Conservation (phyloP, 2,888 invertebrate genomes). For the Oithona nana region DNA sequence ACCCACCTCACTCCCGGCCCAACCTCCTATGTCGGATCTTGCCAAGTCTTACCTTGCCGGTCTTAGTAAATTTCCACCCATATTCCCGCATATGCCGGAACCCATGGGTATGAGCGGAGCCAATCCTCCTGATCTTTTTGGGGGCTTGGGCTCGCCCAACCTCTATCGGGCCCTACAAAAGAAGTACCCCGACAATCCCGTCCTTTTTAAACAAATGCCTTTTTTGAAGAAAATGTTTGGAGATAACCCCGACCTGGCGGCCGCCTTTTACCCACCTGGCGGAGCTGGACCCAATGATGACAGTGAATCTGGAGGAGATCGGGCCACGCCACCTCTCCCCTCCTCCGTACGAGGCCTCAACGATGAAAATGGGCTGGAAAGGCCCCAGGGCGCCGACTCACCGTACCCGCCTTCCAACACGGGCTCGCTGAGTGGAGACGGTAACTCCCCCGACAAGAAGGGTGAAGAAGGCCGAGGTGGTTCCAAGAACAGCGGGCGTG, state of each 20-base stretch:
- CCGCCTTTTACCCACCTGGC: not conserved
- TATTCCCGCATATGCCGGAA: constrained; percentile 9
- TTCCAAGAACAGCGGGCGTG: constrained; percentile 2
- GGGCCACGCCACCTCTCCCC: constrained; percentile 2
- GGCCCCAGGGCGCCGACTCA: not conserved
- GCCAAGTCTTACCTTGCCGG: constrained; percentile 5
- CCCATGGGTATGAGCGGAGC: not conserved
- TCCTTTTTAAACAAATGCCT: constrained; percentile 13
- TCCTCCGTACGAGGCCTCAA: not conserved
- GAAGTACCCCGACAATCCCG: constrained; percentile 7
- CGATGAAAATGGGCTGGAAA: not conserved
- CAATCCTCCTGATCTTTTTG: not conserved
- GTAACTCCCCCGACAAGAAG: not conserved
- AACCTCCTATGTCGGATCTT: not conserved
- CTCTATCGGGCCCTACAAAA: constrained; percentile 13
- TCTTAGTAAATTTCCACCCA: not conserved
- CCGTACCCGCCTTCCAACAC: not conserved
- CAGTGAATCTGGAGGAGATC: constrained; percentile 2
- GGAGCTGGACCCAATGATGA: not conserved
- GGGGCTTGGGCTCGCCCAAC: constrained; percentile 9
- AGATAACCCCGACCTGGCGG: not conserved
- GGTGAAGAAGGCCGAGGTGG: not conserved
- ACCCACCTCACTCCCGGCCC: not conserved
- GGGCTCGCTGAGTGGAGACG: not conserved
- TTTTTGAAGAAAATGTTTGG: constrained; percentile 16